Evolutionary conservation across 2,113 vertebrate species (phyloP).

Genomic region (Bubo blakistoni): DNA sequence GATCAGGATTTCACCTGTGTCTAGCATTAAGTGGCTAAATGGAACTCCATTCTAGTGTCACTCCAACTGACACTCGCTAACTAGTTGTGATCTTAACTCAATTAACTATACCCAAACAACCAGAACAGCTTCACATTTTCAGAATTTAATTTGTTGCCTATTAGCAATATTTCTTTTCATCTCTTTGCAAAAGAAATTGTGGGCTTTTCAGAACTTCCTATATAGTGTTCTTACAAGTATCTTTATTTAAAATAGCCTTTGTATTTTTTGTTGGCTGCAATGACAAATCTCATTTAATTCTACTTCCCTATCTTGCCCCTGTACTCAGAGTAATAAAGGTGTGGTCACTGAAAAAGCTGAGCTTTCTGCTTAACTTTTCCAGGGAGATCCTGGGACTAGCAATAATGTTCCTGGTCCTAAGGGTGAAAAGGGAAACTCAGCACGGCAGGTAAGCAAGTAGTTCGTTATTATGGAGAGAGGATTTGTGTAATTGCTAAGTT

Average conservation of each 20-base stretch:
- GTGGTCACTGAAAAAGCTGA: background rate
- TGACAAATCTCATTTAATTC: background rate
- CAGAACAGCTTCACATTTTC: background rate
- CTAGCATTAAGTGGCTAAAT: background rate
- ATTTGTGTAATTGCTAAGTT: background rate
- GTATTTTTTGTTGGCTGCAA: background rate
- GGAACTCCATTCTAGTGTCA: background rate
- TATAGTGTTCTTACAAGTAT: background rate
- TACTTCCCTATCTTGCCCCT: background rate
- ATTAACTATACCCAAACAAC: background rate
- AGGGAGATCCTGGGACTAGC: conserved; percentile 79
- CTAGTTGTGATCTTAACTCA: background rate
- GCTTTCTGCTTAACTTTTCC: background rate
- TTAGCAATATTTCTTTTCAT: background rate
- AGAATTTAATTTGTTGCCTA: background rate
- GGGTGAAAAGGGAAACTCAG: conserved; percentile 77
- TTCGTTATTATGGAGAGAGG: background rate
- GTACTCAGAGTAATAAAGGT: background rate
- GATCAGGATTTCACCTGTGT: background rate
- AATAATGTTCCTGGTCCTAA: conserved; percentile 69
- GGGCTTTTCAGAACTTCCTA: background rate
- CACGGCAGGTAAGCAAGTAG: conserved; percentile 68
- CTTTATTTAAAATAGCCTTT: background rate
- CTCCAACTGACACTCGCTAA: background rate
- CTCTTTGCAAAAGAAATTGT: background rate